Conservation (phyloP, 2,113 vertebrate genomes). For the Zosterops borbonicus region DNA sequence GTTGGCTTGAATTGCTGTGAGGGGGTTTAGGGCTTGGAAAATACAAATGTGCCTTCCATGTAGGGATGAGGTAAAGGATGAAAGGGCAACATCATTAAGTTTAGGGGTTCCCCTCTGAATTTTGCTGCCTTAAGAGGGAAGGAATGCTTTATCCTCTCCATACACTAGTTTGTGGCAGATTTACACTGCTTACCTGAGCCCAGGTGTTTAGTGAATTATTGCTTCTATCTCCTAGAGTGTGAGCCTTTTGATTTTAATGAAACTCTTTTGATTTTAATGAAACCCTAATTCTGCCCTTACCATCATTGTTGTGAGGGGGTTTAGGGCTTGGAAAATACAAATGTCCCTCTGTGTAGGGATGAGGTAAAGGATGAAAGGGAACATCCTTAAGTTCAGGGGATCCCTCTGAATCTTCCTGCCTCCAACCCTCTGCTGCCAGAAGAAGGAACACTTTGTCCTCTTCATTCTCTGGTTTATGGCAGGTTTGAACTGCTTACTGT, state of each 20-base stretch:
- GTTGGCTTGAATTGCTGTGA: neutral
- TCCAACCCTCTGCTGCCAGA: neutral
- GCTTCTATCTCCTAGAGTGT: constrained; percentile 80
- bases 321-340: neutral
- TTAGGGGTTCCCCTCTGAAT: neutral
- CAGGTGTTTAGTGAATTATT: neutral
- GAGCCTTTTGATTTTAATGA: constrained; percentile 64
- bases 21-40: neutral
- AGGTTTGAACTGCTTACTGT: neutral
- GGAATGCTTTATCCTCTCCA: neutral
- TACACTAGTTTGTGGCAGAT: neutral
- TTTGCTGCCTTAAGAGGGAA: neutral
- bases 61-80: neutral
- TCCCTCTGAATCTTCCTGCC: neutral
- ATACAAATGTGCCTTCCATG: rapidly evolving
- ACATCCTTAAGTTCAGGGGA: neutral
- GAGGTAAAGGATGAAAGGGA: neutral
- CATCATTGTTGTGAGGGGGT: neutral
- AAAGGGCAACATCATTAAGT: neutral
- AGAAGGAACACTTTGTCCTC: neutral
- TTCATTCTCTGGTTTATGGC: rapidly evolving
- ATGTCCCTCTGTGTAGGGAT: neutral
- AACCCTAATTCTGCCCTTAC: neutral
- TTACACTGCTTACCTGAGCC: neutral
- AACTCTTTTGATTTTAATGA: neutral